Base-by-base conservation (phyloP, 2,113 vertebrate genomes). In the Blennius ocellaris region DNA sequence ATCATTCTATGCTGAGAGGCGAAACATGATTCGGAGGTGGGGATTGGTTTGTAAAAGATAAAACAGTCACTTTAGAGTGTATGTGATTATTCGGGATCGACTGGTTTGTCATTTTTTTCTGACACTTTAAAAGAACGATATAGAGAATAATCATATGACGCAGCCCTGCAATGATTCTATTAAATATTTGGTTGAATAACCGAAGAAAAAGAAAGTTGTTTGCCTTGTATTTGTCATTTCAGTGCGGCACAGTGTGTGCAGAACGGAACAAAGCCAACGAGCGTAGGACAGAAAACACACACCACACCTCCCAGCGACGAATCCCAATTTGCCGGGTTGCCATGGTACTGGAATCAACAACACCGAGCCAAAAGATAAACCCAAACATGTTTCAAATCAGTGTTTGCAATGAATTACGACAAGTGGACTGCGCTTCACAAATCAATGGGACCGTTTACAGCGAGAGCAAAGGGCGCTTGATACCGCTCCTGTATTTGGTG, bases 401-500 rank as follows among this genome's bases (percentile, higher is more conserved):
- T 52, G 43, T 16, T 48, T 47, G 55, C 37, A 62, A 84, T 65
- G 41, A 59, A 58, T 83, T 47, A 67, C 15, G 69, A 67, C 5
- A 79, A 74, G 78, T n/a, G 58, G 45, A 49, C 52, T 40, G 5
- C 54, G 56, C 69, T 30, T 30, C 21, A 30, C 21, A 45, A 38
- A 44, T 60, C n/a, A 54, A 15, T 8, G 55, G 60, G 5, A 15
- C 1, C 5, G 68, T 81, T 89, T 83, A 45, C 60, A 52, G 10
- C 48, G n/a, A 66, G 45, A 14, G 48, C 15, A 43, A 17, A 55
- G 39, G 59, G 17, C 38, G 5, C 49, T 55, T 0, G 69, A 73
- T 82, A 77, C 55, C 37, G 37, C 21, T 30, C 21, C 21, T 30
- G 74, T 7, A 41, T 64, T 67, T 78, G 78, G 69, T 73, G 82